Evolutionary conservation across 1,140 invertebrate genomes (phyloP).

Genomic region (Aphidius gifuensis): DNA sequence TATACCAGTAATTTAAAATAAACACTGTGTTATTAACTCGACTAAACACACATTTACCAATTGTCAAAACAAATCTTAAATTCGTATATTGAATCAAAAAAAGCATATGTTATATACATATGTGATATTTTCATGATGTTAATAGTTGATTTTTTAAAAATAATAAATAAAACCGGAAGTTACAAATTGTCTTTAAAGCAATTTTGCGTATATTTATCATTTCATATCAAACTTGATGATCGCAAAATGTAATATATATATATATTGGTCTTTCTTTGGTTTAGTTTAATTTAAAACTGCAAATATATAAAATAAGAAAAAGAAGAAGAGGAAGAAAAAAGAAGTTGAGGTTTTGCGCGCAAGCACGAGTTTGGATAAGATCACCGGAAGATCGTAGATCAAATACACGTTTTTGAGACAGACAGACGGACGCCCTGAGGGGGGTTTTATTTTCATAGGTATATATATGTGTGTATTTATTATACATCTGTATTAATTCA

Average conservation of each 20-base stretch:
- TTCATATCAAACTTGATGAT: slow-evolving; percentile 25
- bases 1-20: slow-evolving; percentile 31
- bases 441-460: background rate
- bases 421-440: slow-evolving; percentile 22
- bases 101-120: slow-evolving; percentile 5
- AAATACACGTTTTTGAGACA: slow-evolving; percentile 37
- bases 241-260: slow-evolving; percentile 13
- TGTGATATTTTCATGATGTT: background rate
- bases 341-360: slow-evolving; percentile 2
- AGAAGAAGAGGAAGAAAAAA: too few relatives aligned
- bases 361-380: slow-evolving; percentile 23
- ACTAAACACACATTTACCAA: slow-evolving; percentile 32
- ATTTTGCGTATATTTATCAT: slow-evolving; percentile 25
- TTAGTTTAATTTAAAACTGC: too few relatives aligned
- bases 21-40: slow-evolving; percentile 48
- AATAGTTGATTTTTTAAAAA: too few relatives aligned
- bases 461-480: too few relatives aligned
- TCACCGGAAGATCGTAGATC: slow-evolving; percentile 54
- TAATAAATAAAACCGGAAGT: slow-evolving; percentile 20
- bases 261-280: background rate
- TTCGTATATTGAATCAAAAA: slow-evolving; percentile 15
- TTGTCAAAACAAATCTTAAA: slow-evolving; percentile 38
- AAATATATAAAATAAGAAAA: too few relatives aligned
- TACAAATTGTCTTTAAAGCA: slow-evolving; percentile 27
- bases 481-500: too few relatives aligned